A percentile compares a stretch with the other conserved stretches of the same genome.
Conservation (phyloP, 2,113 vertebrate species). For the Cercopithecus mona region DNA sequence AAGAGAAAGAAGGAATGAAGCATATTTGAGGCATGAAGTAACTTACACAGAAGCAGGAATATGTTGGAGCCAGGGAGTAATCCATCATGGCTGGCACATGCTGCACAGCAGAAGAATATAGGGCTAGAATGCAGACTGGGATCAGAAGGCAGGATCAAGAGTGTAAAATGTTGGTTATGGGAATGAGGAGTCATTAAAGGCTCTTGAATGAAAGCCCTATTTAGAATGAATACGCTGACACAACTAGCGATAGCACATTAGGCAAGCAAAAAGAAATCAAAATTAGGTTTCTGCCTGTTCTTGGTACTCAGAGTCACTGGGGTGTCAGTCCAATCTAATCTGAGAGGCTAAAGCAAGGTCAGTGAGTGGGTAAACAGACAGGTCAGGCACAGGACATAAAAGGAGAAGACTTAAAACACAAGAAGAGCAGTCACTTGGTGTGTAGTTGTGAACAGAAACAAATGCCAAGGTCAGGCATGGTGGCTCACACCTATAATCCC, state of each 20-base stretch:
- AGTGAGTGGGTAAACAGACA: neutral
- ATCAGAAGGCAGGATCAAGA: neutral
- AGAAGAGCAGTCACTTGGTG: neutral
- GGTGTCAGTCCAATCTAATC: neutral
- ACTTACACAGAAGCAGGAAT: neutral
- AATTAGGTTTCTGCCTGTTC: neutral
- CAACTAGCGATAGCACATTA: neutral
- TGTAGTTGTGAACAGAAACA: neutral
- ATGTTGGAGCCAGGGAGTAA: neutral
- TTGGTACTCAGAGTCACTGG: neutral
- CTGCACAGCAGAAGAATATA: rapidly evolving
- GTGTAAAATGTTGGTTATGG: neutral
- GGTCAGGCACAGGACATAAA: neutral
- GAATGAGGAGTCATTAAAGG: neutral
- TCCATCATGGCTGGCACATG: neutral
- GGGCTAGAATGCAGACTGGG: neutral
- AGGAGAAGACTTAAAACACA: neutral
- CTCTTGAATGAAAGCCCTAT: neutral
- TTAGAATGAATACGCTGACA: neutral
- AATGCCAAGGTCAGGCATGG: neutral
- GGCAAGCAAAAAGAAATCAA: neutral
- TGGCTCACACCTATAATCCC: no score
- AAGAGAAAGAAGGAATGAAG: neutral
- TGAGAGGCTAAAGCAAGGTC: neutral
- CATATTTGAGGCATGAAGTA: neutral